Percentiles rank a stretch among this genome's conserved stretches.
These are phyloP conservation scores for Trisateles emortualis DNA, from an alignment of 2,888 invertebrate species.

Conservation along the genomic window DNA sequence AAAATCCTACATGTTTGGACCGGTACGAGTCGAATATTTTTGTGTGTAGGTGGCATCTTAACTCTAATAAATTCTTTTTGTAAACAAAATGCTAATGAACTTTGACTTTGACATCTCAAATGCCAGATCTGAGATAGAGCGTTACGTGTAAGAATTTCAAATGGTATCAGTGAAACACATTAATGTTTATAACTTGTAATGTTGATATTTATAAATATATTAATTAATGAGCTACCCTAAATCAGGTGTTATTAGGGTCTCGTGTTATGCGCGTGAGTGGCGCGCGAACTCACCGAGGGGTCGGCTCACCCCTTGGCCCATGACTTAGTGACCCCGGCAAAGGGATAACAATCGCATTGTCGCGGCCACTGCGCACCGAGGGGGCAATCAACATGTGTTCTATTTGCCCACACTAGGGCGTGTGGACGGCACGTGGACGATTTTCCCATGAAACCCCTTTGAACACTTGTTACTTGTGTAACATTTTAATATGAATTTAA, in stretches of 20 bases:
- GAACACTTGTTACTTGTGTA: conserved; percentile 49
- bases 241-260: conserved; percentile 54
- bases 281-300: conserved; percentile 53
- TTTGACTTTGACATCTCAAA: conserved; percentile 62
- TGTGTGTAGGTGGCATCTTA: conserved; percentile 84
- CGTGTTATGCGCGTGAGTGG: conserved; percentile 64
- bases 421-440: conserved; percentile 79
- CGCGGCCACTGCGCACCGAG: conserved; percentile 53
- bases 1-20: conserved; percentile 83
- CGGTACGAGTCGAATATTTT: conserved; percentile 77
- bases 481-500: conserved; percentile 36
- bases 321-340: conserved; percentile 77
- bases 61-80: conserved; percentile 75
- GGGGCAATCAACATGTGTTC: conserved; percentile 69
- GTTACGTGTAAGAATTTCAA: conserved; percentile 43
- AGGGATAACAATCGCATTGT: conserved; percentile 79
- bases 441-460: conserved; percentile 62
- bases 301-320: conserved; percentile 43
- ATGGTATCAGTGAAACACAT: conserved; percentile 24
- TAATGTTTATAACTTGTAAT: background rate
- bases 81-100: conserved; percentile 79
- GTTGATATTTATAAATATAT: background rate
- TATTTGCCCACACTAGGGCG: conserved; percentile 70
- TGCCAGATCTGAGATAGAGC: conserved; percentile 57
- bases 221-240: conserved; percentile 37